A percentile compares a stretch with the other conserved stretches of the same genome.
Evolutionary conservation across 2,888 invertebrate genomes (phyloP).

Genomic region (Melinaea menophilus): DNA sequence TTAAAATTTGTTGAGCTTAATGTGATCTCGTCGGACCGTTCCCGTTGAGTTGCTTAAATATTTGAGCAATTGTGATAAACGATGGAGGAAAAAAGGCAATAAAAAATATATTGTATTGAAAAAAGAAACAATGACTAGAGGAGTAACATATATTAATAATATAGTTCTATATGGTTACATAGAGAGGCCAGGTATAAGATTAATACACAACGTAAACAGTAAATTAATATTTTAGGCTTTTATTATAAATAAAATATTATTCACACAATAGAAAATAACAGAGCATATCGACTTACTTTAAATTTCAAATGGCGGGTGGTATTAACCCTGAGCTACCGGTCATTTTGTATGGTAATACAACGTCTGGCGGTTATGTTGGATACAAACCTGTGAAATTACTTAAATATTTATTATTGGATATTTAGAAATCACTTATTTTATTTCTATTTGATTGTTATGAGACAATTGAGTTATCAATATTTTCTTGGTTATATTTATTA

Average conservation of each 20-base stretch:
- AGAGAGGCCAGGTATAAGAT: no score
- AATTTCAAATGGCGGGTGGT: conserved; percentile 41
- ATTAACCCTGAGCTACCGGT: conserved; percentile 27
- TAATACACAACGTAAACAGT: no score
- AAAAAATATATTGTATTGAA: no score
- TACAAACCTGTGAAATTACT: not conserved
- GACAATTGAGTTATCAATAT: no score
- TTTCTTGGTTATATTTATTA: no score
- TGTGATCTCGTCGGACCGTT: conserved; percentile 6
- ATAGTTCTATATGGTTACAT: no score
- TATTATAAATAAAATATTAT: conserved; percentile 5
- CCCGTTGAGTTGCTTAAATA: not conserved
- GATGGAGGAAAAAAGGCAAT: no score
- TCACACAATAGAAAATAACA: conserved; percentile 30
- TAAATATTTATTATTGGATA: not conserved
- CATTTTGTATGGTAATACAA: conserved; percentile 31
- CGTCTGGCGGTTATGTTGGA: conserved; percentile 20
- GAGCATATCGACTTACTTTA: conserved; percentile 34
- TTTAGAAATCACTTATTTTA: no score
- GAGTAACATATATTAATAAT: no score
- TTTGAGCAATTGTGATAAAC: not conserved
- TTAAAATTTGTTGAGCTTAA: not conserved
- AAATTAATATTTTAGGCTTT: no score
- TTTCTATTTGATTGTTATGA: no score
- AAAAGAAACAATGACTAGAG: no score